phyloP scores from a whole-genome alignment of 2,797 vertebrate genomes.

The Propithecus deckenii region DNA sequence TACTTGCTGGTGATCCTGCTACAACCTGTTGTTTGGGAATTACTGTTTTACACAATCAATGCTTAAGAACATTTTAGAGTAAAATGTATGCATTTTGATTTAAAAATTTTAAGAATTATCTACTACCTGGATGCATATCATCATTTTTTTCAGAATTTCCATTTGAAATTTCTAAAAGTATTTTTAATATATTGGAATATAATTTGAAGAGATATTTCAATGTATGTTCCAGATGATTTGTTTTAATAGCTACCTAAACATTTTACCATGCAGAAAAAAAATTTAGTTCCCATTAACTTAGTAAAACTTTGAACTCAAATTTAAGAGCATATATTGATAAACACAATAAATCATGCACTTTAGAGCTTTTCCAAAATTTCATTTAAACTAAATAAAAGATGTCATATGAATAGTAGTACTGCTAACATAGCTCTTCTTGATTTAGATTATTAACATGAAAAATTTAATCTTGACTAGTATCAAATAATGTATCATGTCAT shows the following conservation, averaged over 20 bases:
- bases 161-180: neutral
- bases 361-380: neutral
- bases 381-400: neutral
- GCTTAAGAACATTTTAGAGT: neutral
- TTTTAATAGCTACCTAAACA: neutral
- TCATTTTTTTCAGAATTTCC: neutral
- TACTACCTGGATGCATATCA: neutral
- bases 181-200: neutral
- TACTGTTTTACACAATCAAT: neutral
- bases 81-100: neutral
- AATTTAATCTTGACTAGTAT: neutral
- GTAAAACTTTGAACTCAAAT: neutral
- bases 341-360: neutral
- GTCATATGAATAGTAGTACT: neutral
- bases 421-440: neutral
- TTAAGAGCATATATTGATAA: neutral
- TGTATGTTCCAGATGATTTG: neutral
- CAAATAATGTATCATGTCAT: neutral
- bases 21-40: neutral
- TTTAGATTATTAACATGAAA: neutral
- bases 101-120: neutral
- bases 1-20: neutral
- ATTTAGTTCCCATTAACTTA: neutral
- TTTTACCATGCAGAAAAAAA: neutral
- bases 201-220: neutral